Conservation (phyloP, 2,113 vertebrate genomes). For the Herpetotheres cachinnans region DNA sequence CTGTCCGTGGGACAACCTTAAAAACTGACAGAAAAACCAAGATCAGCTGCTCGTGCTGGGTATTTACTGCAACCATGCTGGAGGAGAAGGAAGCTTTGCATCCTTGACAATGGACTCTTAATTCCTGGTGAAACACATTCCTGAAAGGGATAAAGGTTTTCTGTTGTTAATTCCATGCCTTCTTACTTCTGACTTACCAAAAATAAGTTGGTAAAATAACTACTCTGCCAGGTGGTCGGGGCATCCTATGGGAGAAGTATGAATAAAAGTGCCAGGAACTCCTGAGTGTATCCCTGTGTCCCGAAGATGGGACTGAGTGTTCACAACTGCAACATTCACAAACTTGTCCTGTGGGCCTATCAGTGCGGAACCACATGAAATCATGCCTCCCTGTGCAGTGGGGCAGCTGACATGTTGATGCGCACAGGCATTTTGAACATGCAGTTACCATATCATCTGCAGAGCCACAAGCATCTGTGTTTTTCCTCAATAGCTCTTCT, state of each 20-base stretch:
- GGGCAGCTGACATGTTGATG: background rate
- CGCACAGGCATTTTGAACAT: background rate
- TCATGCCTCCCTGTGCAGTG: fast-evolving
- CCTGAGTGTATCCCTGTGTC: background rate
- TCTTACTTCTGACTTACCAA: background rate
- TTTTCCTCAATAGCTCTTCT: background rate
- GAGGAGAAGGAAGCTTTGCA: background rate
- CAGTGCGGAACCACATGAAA: background rate
- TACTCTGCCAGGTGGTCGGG: background rate
- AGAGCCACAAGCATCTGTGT: background rate
- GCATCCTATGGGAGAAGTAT: background rate
- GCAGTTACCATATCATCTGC: background rate
- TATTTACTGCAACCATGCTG: background rate
- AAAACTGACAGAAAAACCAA: background rate
- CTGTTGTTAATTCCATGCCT: background rate
- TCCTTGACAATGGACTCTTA: background rate
- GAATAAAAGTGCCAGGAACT: background rate
- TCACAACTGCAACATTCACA: background rate
- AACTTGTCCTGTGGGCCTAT: background rate
- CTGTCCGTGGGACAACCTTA: background rate
- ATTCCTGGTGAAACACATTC: background rate
- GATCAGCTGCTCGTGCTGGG: background rate
- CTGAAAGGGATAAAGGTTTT: background rate
- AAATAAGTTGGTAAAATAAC: background rate
- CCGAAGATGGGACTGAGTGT: background rate